Percentiles rank a stretch among this genome's conserved stretches.
Evolutionary conservation across 2,888 invertebrate genomes (phyloP).

Genomic region (Unio pictorum): DNA sequence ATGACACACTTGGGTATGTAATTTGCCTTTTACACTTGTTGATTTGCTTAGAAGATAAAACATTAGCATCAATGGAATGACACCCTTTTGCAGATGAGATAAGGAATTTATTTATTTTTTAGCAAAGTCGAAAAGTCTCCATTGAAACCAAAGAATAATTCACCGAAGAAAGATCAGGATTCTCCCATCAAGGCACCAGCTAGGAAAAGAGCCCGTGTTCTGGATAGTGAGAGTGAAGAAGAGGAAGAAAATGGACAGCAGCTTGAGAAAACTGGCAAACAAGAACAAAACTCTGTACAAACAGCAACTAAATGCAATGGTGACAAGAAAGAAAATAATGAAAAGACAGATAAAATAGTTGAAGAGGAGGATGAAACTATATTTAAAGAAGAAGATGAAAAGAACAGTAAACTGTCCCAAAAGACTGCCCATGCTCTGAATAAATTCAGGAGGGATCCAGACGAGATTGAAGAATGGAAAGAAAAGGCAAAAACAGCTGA

Average conservation of each 20-base stretch:
- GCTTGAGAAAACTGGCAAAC: slow-evolving; percentile 27
- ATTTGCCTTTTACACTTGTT: too few relatives aligned
- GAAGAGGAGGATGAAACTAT: background rate
- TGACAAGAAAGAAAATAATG: background rate
- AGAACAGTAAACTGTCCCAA: slow-evolving; percentile 2
- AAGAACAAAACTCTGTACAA: slow-evolving; percentile 9
- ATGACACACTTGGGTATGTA: too few relatives aligned
- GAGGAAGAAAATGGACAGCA: slow-evolving; percentile 31
- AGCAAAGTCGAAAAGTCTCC: slow-evolving; percentile 30
- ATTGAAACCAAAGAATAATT: slow-evolving; percentile 44
- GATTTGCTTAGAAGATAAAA: too few relatives aligned
- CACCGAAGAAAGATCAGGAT: slow-evolving; percentile 33
- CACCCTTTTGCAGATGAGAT: too few relatives aligned
- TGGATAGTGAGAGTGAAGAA: slow-evolving; percentile 60
- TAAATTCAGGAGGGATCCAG: background rate
- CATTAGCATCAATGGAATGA: too few relatives aligned
- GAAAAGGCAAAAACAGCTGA: slow-evolving; percentile 3
- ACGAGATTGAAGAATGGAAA: slow-evolving; percentile 3
- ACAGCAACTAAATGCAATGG: background rate
- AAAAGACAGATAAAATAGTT: background rate
- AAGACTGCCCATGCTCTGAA: background rate
- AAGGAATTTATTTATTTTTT: background rate
- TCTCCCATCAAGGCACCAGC: slow-evolving; percentile 48
- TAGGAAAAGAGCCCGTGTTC: slow-evolving; percentile 41
- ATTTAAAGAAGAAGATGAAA: slow-evolving; percentile 1